Base-by-base conservation (phyloP, 2,113 vertebrate species). In the Mastomys natalensis region DNA sequence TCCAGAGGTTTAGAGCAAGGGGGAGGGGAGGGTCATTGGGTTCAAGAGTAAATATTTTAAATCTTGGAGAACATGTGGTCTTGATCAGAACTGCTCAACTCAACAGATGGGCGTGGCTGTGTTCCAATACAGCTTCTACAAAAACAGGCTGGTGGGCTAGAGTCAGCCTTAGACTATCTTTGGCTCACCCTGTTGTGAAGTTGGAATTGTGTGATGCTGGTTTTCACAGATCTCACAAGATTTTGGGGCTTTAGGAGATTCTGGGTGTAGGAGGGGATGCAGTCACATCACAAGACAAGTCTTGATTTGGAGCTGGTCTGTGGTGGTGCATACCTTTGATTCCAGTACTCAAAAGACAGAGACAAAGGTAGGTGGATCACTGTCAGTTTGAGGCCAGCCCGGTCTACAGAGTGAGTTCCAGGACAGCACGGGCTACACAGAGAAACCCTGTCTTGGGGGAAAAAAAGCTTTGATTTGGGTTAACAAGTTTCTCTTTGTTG, bases 121-220 rank as follows among this genome's bases (percentile, higher is more conserved):
- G 55, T 78, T 87, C 55, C 90, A 53, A 3, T 40, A 91, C 89
- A 74, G 37, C 66, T 94, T 76, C 70, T 62, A 60, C 43, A 94
- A 45, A 82, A 94, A 48, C 19, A 95, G 72, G 51, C 8, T 26
- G 24, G 22, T 62, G 40, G 10, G 34, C 29, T 70, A 40, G 55
- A 37, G n/a, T 68, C 92, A 51, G 40, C n/a, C 7, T 68, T 24
- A 5, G 16, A 13, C 24, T 87, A 13, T 70, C 7, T 31, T 81
- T 88, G 85, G 10, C 22, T 68, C 48, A 21, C 5, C 10, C 34
- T 76, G 7, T 78, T 77, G 40, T 73, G 40, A 95, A 77, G 76
- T 85, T 92, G 72, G 29, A 64, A 89, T 68, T 51, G 15, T 31
- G 22, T 48, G 53, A 64, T 64, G 66, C 48, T 96, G 51, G 45